These are phyloP conservation scores for Cremastobaeus sp. DNA, from an alignment of 2,888 invertebrate species.

Conservation along the genomic window DNA sequence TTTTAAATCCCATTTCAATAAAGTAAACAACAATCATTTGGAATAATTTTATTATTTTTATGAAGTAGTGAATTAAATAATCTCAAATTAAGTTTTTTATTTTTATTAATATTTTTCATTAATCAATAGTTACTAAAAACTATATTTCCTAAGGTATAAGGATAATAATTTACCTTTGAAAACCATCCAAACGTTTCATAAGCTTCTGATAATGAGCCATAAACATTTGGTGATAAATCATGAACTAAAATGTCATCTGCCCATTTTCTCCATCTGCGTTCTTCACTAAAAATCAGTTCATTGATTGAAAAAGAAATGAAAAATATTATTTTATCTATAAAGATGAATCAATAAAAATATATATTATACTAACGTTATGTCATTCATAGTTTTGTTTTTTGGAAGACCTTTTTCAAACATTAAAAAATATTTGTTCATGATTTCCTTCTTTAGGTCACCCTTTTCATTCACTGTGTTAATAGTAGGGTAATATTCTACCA, in stretches of 20 bases:
- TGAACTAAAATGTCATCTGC: slow-evolving; percentile 94
- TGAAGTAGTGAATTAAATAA: too few relatives aligned
- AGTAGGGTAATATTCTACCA: slow-evolving; percentile 87
- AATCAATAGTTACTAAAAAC: slow-evolving; percentile 2
- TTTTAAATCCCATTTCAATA: too few relatives aligned
- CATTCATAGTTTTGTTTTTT: slow-evolving; percentile 79
- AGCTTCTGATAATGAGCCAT: slow-evolving; percentile 90
- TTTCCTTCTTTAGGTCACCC: slow-evolving; percentile 85
- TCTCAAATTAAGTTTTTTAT: slow-evolving; percentile 7
- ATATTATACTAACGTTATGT: slow-evolving; percentile 81
- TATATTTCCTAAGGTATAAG: slow-evolving; percentile 29
- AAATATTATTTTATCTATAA: not conserved
- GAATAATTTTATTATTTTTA: too few relatives aligned
- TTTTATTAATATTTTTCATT: too few relatives aligned
- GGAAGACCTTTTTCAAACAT: slow-evolving; percentile 85
- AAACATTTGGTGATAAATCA: slow-evolving; percentile 97
- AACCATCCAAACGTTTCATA: slow-evolving; percentile 96
- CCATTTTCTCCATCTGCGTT: slow-evolving; percentile 97
- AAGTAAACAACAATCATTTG: too few relatives aligned
- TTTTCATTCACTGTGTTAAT: slow-evolving; percentile 84
- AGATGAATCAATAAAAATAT: not conserved
- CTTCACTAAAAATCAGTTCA: slow-evolving; percentile 83
- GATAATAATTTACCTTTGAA: slow-evolving; percentile 81
- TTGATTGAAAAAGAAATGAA: not conserved
- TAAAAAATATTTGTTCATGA: slow-evolving; percentile 92